Base-by-base conservation (phyloP, 2,888 invertebrate species). In the Stenodema calcarata region DNA sequence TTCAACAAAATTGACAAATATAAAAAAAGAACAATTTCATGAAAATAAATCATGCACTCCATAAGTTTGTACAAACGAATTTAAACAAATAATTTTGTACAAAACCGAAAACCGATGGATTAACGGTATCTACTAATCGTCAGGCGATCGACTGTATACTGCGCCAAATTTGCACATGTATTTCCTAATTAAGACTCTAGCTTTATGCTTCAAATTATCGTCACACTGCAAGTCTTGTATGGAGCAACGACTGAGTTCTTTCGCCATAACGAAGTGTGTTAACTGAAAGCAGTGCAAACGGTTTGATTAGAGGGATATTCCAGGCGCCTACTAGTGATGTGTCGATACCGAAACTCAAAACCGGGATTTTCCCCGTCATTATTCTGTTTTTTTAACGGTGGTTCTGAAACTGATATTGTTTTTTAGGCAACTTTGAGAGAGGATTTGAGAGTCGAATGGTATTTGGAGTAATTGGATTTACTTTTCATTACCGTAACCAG, bases 121-220 rank as follows among this genome's bases (percentile, higher is more conserved):
- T 54, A 14, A 54, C 54, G 54, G 18, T 54, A 54, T 80, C 23
- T 16, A 27, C 54, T 88, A 88, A 70, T 95, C 95, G 89, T 95
- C 95, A 12, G 94, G 93, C 54, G 94, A 94, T 89, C 95, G 92
- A 88, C 93, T 93, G 92, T 97, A 97, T 42, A 95, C 93, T 1
- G 95, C 94, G 0, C 97, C 98, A 91, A 97, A 98, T 91, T 98
- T 98, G 30, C 95, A 94, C 99, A 99, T 99, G 92, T 99, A 99
- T 91, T 98, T 98, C 90, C 94, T 95, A 86, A 99, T 97, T 91
- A 97, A 99, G 91, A 97, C 98, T 91, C 96, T 96, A 27, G 98
- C 97, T 92, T 99, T 99, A 89, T 96, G 95, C 90, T 97, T 97
- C 9, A 99, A 98, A 87, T 96, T 96, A 89, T 97, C 97, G 50